Evolutionary conservation across 2,888 invertebrate genomes (phyloP), one percentile per base, ranked within the genome.

Genomic region (Plebejus argus): DNA sequence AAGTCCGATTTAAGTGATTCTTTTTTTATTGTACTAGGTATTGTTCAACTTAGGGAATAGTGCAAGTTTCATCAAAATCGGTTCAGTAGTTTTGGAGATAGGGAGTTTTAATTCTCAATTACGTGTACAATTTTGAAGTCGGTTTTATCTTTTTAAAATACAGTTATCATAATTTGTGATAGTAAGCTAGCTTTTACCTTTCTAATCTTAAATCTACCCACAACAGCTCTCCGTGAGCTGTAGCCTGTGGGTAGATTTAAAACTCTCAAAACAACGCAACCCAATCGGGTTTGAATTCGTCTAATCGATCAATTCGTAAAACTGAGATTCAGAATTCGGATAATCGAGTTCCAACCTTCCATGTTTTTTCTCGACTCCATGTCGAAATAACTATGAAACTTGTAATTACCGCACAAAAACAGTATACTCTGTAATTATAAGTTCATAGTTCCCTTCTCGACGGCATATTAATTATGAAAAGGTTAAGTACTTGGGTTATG

Each of bases 361-460:
- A 53, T 18, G 53, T 53, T 53, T 53, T 49, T 49, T 49, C 15
- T 49, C 49, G 49, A 15, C 15, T 49, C 49, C 15, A 49, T 56
- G 56, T n/a, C n/a, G n/a, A n/a, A n/a, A 56, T 7, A n/a, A 56
- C 56, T n/a, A 56, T 56, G 1, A n/a, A 8, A 58, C 20, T 58
- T 58, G 7, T 56, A 56, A 56, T n/a, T 20, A 58, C 1, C 53
- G 3, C 53, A 18, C 15, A 18, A 53, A 53, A 53, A 18, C 18
- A 18, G 53, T 53, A 15, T 53, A 53, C 18, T 53, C 7, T 20
- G 58, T 58, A 58, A 66, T 66, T 66, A 66, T 23, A 23, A 66
- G 23, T 66, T 66, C 66, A 66, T 33, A 66, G 28, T 66, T 66
- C 66, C 66, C 66, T 66, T 66, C 66, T 66, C 66, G 15, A 66